These are phyloP conservation scores for Sclerurus mexicanus DNA, from an alignment of 2,113 vertebrate genomes.

Conservation along the genomic window DNA sequence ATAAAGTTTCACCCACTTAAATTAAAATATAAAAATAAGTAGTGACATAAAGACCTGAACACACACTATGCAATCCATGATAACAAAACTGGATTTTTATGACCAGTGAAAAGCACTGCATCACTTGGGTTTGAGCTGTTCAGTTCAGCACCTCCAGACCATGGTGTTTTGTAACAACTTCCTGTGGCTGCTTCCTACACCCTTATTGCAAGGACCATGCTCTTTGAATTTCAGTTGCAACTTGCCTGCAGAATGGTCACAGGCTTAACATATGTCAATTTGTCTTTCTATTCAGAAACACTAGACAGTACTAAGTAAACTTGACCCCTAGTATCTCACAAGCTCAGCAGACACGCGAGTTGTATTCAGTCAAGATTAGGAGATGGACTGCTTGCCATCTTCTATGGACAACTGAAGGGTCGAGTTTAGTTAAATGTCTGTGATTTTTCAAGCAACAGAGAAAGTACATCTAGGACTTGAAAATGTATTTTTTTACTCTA, in stretches of 20 bases:
- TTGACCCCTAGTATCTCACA: not conserved
- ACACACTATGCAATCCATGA: not conserved
- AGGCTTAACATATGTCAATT: not conserved
- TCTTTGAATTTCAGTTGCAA: not conserved
- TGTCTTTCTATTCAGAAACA: not conserved
- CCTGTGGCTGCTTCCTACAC: not conserved
- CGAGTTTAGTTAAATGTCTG: not conserved
- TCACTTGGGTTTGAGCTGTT: not conserved
- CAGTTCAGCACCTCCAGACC: not conserved
- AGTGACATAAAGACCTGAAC: not conserved
- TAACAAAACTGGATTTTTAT: not conserved
- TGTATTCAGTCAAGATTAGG: not conserved
- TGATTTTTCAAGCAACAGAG: not conserved
- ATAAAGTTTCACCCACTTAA: not conserved
- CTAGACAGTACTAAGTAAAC: not conserved
- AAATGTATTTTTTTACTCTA: not conserved
- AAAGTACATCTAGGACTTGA: not conserved
- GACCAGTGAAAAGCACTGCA: not conserved
- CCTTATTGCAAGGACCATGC: not conserved
- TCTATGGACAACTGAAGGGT: not conserved
- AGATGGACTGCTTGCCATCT: not conserved
- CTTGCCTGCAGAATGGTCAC: not conserved
- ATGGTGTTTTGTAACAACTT: not conserved
- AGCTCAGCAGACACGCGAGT: not conserved
- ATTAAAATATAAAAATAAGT: not conserved